Evolutionary conservation across 2,797 vertebrate genomes (phyloP), one percentile per base, ranked within the genome.

Genomic region (Oreortyx pictus): DNA sequence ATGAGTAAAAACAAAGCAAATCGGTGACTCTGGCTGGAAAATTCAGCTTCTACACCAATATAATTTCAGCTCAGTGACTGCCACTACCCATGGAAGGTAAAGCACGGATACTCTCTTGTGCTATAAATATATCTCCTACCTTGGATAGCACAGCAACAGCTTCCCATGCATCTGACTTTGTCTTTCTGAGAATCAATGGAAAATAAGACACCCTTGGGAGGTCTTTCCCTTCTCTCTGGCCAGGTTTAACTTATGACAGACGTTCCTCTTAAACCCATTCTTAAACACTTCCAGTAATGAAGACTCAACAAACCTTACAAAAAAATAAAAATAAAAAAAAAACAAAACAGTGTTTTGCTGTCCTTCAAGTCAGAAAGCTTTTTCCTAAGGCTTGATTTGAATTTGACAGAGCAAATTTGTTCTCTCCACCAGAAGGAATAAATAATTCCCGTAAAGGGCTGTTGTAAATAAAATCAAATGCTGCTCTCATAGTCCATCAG

Each of bases 401-500:
- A 88, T 92, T 92, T 93, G 27, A 76, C 27, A 62, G 85, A 62
- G 60, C 41, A 86, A 86, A 88, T 88, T 81, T 60, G 67, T 54
- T 91, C 82, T 89, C n/a, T 73, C 39, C 87, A 73, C 66, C 50
- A 79, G 44, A 89, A 29, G 81, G 43, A 92, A 94, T 41, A 92
- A 95, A 86, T 86, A 96, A 91, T 95, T 95, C 79, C 77, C 47
- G 82, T 91, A 93, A 95, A 86, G 89, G 85, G 39, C 73, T 90
- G 65, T 52, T 88, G 70, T 65, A 96, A 96, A 96, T 94, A 89
- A 93, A 94, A 96, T 95, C 82, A 95, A 81, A 94, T 67, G 50
- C 67, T 94, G 54, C 72, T 88, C 85, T 76, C 77, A 77, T 83
- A 57, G 66, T 54, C 86, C 88, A 94, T 95, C 91, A 82, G 82